Base-by-base conservation (phyloP, 2,888 invertebrate species). In the Acanthopleura granulata region DNA sequence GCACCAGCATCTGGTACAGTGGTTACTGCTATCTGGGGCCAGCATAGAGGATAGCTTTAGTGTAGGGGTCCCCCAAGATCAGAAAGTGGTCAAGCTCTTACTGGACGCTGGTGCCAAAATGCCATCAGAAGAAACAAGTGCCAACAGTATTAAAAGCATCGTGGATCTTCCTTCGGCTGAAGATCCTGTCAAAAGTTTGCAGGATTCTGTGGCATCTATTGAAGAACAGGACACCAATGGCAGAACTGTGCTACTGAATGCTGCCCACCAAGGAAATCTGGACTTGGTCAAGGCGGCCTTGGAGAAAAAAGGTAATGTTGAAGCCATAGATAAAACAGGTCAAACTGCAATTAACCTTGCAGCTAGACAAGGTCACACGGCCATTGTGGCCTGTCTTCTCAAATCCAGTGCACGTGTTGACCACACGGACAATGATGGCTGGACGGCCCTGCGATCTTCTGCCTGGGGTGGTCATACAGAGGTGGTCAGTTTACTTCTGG, bases 381-480 rank as follows among this genome's bases (percentile, higher is more conserved):
- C 82, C 4, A 82, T 89, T 22, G 97, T 89, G 57, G 83, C 77
- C 74, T 88, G 79, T 1, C 79, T 90, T 51, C 82, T 92, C 25
- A 85, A 86, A 66, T 85, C 89, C 22, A 88, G 88, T 30, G 91
- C 91, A 40, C 84, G 85, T 49, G 90, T 91, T 9, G 90, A 92
- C 80, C 87, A 90, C 77, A 87, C 89, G 1, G 92, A 92, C 82
- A 87, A 87, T 76, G 92, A 92, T 77, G 92, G 92, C 0, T 90
- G 90, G 90, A 90, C 90, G 30, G 86, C 90, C 6, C 79, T 90
- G 74, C 79, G 97, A 75, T 97, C 97, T 4, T 97, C 97, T 27
- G 97, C 97, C 16, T 98, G 97, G 97, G 97, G 97, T 72, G 98
- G 98, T 0, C 97, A 98, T 86, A 95, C 85, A 6, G 84, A 82